Percentiles rank a stretch among this genome's conserved stretches.
These are phyloP conservation scores for Dermochelys coriacea DNA, from an alignment of 2,797 vertebrate genomes.

Conservation along the genomic window DNA sequence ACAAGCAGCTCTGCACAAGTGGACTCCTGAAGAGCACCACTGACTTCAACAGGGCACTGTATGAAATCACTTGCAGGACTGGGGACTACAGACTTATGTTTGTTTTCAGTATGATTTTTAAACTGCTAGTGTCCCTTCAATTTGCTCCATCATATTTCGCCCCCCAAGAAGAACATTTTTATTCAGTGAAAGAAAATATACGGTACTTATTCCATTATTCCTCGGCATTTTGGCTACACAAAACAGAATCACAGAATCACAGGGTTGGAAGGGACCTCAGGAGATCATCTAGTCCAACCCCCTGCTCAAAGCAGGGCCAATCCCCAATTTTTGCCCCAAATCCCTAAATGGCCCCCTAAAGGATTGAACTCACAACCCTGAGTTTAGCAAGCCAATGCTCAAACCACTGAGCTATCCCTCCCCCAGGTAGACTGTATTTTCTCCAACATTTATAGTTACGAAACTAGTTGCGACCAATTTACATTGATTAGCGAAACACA, in stretches of 20 bases:
- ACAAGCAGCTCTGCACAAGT: background rate
- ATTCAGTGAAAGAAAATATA: background rate
- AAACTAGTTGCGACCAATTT: background rate
- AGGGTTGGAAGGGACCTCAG: no score
- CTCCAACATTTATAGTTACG: background rate
- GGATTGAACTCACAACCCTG: no score
- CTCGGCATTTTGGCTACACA: background rate
- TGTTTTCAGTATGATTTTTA: background rate
- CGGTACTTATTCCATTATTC: background rate
- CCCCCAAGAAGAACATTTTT: background rate
- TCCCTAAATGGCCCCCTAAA: no score
- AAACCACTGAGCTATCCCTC: no score
- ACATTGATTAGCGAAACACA: background rate
- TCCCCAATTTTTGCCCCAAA: no score
- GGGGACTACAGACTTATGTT: background rate
- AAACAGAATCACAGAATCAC: no score
- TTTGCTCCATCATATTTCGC: background rate
- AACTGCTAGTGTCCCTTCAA: background rate
- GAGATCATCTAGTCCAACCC: no score
- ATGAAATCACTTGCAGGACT: background rate
- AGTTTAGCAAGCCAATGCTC: no score
- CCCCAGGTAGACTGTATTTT: background rate
- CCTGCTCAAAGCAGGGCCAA: no score
- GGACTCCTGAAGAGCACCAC: background rate
- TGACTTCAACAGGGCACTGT: fast-evolving